Evolutionary conservation across 2,888 invertebrate species (phyloP).

Genomic region (Lasioglossum zephyrum): DNA sequence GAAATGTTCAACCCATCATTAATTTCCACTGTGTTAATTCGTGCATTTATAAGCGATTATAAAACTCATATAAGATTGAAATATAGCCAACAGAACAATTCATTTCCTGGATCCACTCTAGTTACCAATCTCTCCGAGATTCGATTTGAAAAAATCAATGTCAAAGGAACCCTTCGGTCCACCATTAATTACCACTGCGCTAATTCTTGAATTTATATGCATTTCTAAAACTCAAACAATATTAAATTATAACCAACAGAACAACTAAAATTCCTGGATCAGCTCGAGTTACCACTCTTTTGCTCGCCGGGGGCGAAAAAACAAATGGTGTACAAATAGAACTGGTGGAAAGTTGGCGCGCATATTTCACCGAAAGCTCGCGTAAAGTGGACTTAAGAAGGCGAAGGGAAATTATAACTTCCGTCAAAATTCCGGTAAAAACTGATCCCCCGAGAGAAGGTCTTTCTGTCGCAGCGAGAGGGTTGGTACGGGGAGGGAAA

Average conservation of each 20-base stretch:
- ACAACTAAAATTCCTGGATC: not conserved
- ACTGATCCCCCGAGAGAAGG: not conserved
- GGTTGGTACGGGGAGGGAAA: not conserved
- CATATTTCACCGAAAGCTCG: not conserved
- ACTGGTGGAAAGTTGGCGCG: not conserved
- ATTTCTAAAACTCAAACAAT: not conserved
- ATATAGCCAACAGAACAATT: not conserved
- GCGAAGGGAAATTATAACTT: conserved; percentile 3
- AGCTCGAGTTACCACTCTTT: not conserved
- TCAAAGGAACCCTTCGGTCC: too few species aligned
- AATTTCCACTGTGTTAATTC: not conserved
- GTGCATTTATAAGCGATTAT: not conserved
- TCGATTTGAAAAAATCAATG: too few species aligned
- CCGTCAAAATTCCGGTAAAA: not conserved
- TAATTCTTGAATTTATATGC: too few species aligned
- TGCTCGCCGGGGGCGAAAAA: not conserved
- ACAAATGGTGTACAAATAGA: not conserved
- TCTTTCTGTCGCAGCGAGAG: not conserved
- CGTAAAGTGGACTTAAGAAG: not conserved
- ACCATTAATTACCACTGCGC: too few species aligned
- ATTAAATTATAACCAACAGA: not conserved
- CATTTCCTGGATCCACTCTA: not conserved
- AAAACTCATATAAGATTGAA: not conserved
- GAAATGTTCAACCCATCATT: not conserved
- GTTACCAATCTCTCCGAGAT: not conserved